These are phyloP conservation scores for Melanostigma gelatinosum DNA, from an alignment of 2,113 vertebrate genomes.

Conservation along the genomic window DNA sequence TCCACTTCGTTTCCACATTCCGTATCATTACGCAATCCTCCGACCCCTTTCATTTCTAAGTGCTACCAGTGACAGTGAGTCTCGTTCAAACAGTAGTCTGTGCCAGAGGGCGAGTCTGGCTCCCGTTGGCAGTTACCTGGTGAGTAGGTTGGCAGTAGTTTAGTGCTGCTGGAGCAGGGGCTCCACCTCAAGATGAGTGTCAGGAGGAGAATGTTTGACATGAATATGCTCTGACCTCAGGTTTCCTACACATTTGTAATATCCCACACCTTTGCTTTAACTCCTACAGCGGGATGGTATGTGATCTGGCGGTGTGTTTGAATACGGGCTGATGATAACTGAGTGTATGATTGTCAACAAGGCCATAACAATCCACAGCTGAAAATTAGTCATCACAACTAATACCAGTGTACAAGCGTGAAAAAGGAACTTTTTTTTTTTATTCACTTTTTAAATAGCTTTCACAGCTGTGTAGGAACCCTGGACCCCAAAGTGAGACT, in stretches of 20 bases:
- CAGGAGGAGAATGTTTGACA: slow-evolving; percentile 23
- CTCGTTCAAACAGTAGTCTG: slow-evolving; percentile 22
- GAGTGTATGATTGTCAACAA: slow-evolving; percentile 63
- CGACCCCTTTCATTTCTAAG: slow-evolving; percentile 31
- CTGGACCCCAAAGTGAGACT: neutral
- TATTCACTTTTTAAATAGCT: neutral
- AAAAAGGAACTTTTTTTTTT: neutral
- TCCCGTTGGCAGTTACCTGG: slow-evolving; percentile 75
- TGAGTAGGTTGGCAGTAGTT: slow-evolving; percentile 77
- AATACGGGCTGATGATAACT: slow-evolving; percentile 14
- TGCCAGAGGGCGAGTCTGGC: slow-evolving; percentile 40
- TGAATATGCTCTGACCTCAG: slow-evolving; percentile 15
- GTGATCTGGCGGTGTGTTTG: slow-evolving; percentile 1
- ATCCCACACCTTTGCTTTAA: neutral
- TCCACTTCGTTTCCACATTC: slow-evolving; percentile 74
- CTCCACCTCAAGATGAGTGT: slow-evolving; percentile 39
- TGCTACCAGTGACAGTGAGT: slow-evolving; percentile 54
- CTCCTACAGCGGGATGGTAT: neutral
- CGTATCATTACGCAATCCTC: slow-evolving; percentile 41
- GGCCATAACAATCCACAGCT: slow-evolving; percentile 30
- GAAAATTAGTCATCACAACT: slow-evolving; percentile 8
- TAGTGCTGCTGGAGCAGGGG: slow-evolving; percentile 52
- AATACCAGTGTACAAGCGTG: neutral
- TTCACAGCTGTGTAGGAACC: slow-evolving; percentile 13
- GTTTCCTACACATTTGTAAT: neutral